Evolutionary conservation across 2,888 invertebrate genomes (phyloP).

Genomic region (Nasonovia ribisnigri): DNA sequence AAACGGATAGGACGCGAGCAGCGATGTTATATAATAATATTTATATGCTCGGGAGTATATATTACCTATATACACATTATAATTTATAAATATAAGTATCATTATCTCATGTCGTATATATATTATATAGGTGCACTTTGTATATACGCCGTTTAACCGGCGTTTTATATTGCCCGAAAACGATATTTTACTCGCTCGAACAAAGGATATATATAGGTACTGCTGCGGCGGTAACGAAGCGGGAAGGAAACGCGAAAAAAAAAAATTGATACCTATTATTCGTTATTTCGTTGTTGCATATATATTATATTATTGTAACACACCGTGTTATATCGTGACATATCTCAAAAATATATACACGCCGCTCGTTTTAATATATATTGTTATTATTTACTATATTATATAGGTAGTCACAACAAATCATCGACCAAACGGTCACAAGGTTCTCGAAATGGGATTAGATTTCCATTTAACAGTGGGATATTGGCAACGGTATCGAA

Average conservation of each 20-base stretch:
- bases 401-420: constrained; percentile 29
- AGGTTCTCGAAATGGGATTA: constrained; percentile 42
- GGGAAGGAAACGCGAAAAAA: neutral
- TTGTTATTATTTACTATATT: neutral
- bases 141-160: neutral
- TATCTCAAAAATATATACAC: neutral
- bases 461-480: constrained; percentile 25
- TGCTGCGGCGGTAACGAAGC: neutral
- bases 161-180: neutral
- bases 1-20: neutral
- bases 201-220: neutral
- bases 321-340: neutral
- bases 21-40: neutral
- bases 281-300: neutral
- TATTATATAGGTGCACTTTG: neutral
- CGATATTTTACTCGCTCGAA: neutral
- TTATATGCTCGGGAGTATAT: neutral
- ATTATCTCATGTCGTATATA: neutral
- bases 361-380: neutral
- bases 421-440: constrained; percentile 43
- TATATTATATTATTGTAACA: neutral
- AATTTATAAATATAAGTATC: neutral
- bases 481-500: neutral
- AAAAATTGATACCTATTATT: neutral
- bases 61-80: neutral